Evolutionary conservation across 2,888 invertebrate species (phyloP), one percentile per base, ranked within the genome.

Genomic region (Polyommatus icarus): DNA sequence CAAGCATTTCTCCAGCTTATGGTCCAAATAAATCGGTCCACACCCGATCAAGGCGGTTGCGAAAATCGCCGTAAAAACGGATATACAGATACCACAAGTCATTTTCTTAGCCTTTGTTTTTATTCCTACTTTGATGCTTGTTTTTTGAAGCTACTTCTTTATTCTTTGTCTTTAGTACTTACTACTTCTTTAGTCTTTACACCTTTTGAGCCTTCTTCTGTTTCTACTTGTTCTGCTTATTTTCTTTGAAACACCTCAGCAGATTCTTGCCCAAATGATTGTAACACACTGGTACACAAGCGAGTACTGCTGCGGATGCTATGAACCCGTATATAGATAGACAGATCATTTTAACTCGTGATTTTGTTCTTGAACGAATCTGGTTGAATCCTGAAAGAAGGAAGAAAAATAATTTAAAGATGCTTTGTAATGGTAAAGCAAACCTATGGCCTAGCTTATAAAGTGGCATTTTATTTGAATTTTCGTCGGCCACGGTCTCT

Each of bases 281-380:
- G 82, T 86, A 89, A 84, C 91, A 91, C 79, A 91, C 89, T 2
- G 93, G 92, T 1, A 91, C 87, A 82, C 92, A 92, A 75, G 92
- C 91, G 75, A 93, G 85, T 71, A 91, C 78, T 73, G 92, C 86
- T 57, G 91, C 91, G 57, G 92, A 90, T 1, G 91, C 91, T 78
- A 92, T 88, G 80, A 93, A 84, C 79, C 90, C 90, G 80, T 89
- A 91, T 79, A 91, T 79, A 1, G 93, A 92, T 81, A 92, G 86
- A 87, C 92, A 92, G 90, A 92, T 90, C 93, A 93, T 93, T 81
- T 89, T 90, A 87, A 20, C 8, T 40, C n/a, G 4, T 36, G 36
- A 36, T 36, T n/a, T 40, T 1, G n/a, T n/a, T n/a, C 7, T 18
- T 36, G 0, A 18, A 0, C 2, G 71, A 71, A 1, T 24, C 36